Evolutionary conservation across 2,113 vertebrate genomes (phyloP), one percentile per base, ranked within the genome.

Genomic region (Polyodon spathula): DNA sequence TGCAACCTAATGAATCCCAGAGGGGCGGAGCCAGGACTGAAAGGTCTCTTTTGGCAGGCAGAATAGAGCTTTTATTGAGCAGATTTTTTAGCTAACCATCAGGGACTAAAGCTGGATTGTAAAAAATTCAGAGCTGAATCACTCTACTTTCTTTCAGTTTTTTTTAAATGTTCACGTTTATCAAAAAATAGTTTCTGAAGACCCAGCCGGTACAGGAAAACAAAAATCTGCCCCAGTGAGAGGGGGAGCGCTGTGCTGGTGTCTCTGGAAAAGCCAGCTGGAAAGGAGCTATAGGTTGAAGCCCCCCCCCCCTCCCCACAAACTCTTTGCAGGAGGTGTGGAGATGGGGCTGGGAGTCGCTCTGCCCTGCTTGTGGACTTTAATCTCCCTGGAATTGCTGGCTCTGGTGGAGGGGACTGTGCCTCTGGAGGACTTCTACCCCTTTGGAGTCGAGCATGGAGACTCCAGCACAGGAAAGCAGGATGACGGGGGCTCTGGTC

Each of bases 401-500:
- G 69, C 68, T 39, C 37, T 66, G 57, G 77, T 78, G 67, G 71
- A 76, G 46, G 72, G 71, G 0, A 80, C 85, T 37, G 92, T 95
- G 69, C 86, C 92, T 39, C 79, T 97, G 54, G 77, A 87, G 38
- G 92, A 93, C 58, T 96, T 98, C 78, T 98, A 96, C 79, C 92
- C 93, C 15, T 97, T 93, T 69, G 93, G 94, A 53, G 43, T 71
- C 57, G 63, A 75, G 63, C 76, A 66, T 60, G 85, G 88, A 7
- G 88, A 88, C 58, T 72, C 81, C 1, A 73, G 78, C 68, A 89
- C 86, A 39, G 71, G 74, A 11, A 84, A 80, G 61, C 86, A 87
- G 73, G 87, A 97, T 71, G 95, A 98, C 70, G 95, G 95, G n/a
- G 93, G 95, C 73, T 97, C 95, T 1, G 91, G 95, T 68, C 84